Conservation (phyloP, 2,888 invertebrate genomes). For the Byasa hedistus region DNA sequence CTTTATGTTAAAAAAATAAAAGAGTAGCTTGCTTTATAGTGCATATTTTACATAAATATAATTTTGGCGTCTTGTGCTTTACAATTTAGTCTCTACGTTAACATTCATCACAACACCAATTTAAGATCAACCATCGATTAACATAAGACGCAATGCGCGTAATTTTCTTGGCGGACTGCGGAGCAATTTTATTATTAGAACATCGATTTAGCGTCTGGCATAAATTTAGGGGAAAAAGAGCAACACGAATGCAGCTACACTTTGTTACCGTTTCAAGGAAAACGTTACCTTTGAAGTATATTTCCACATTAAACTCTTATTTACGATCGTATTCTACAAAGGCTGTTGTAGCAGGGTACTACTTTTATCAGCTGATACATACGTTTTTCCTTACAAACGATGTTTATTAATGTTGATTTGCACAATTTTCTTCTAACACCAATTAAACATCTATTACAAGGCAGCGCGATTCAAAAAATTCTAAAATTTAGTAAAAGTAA, state of each 20-base stretch:
- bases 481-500: neutral
- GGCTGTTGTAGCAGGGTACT: neutral
- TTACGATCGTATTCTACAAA: neutral
- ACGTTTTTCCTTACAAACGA: neutral
- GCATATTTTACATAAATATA: conserved; percentile 32
- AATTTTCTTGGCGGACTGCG: neutral
- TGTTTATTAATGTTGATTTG: neutral
- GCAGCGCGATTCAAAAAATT: conserved; percentile 2
- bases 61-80: conserved; percentile 44
- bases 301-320: neutral
- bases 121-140: conserved; percentile 39
- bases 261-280: neutral
- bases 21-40: conserved; percentile 2
- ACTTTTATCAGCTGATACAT: too few species aligned
- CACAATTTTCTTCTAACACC: neutral
- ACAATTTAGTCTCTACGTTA: conserved; percentile 39
- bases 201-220: conserved; percentile 8
- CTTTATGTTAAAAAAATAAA: too few species aligned
- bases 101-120: conserved; percentile 65
- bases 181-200: neutral
- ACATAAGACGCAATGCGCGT: conserved; percentile 16
- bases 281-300: neutral
- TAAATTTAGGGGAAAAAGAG: neutral
- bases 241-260: neutral
- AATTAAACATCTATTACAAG: neutral